A percentile compares a stretch with the other conserved stretches of the same genome.
Evolutionary conservation across 2,888 invertebrate species (phyloP).

Genomic region (Drosophila colorata): DNA sequence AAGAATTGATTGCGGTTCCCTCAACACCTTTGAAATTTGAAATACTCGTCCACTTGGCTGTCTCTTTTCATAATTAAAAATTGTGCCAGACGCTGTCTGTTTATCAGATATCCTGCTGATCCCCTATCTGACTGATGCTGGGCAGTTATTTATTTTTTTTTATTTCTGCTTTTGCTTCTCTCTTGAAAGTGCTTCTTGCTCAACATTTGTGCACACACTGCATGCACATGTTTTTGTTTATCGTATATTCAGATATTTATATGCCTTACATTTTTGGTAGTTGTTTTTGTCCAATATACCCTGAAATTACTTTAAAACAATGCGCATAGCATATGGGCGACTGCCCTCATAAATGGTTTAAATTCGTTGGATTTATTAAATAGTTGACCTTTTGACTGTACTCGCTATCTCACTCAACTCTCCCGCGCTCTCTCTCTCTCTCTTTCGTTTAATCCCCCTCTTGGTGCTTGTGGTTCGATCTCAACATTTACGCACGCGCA

Average conservation of each 20-base stretch:
- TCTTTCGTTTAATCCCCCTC: no score
- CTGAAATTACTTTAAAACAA: constrained; percentile 48
- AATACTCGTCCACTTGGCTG: background rate
- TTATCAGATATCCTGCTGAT: constrained; percentile 46
- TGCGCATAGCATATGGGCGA: constrained; percentile 48
- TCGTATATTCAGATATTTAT: background rate
- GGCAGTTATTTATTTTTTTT: background rate
- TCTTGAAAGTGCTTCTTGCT: constrained; percentile 1
- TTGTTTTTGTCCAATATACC: constrained; percentile 1
- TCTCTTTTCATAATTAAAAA: constrained; percentile 27
- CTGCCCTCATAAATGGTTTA: constrained; percentile 75
- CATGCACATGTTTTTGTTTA: constrained; percentile 72
- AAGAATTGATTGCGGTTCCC: constrained; percentile 46
- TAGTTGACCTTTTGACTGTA: constrained; percentile 57
- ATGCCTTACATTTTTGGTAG: background rate
- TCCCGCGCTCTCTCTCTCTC: background rate
- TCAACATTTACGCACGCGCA: constrained; percentile 52
- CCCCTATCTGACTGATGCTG: constrained; percentile 15
- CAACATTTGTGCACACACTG: constrained; percentile 69
- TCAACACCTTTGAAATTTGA: constrained; percentile 19
- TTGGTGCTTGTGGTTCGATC: background rate
- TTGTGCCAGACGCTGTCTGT: constrained; percentile 20
- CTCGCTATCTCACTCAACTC: background rate
- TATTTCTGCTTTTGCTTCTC: background rate
- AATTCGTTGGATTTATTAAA: constrained; percentile 65